Percentiles rank a stretch among this genome's conserved stretches.
These are phyloP conservation scores for Anguilla megastoma DNA, from an alignment of 2,797 vertebrate genomes.

Conservation along the genomic window DNA sequence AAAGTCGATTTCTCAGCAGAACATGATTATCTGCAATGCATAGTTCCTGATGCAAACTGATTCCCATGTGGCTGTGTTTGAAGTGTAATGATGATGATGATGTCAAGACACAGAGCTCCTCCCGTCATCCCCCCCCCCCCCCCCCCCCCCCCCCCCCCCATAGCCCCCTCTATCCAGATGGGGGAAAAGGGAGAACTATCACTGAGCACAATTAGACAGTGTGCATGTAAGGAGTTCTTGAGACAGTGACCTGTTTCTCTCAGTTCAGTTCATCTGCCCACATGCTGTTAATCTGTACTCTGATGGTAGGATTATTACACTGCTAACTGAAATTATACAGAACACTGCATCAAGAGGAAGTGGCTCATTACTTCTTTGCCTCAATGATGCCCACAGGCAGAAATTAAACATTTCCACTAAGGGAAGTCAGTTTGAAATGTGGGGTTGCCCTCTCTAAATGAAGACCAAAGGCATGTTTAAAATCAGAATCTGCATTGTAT, in stretches of 20 bases:
- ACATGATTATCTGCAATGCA: constrained; percentile 32
- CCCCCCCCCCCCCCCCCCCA: constrained; percentile 50
- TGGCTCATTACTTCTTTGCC: not conserved
- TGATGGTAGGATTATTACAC: constrained; percentile 4
- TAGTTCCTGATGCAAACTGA: constrained; percentile 56
- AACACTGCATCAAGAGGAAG: constrained; percentile 13
- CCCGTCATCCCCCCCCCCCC: constrained; percentile 65
- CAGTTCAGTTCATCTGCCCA: not conserved
- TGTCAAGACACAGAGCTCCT: constrained; percentile 60
- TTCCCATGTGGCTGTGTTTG: constrained; percentile 62
- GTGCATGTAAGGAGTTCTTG: not conserved
- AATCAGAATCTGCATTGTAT: not conserved
- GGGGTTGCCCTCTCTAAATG: constrained; percentile 3
- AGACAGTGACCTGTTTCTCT: not conserved
- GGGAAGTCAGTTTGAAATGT: constrained; percentile 13
- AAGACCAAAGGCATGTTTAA: not conserved
- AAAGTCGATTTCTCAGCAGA: constrained; percentile 31
- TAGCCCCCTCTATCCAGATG: constrained; percentile 20
- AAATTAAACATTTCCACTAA: constrained; percentile 10
- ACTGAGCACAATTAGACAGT: not conserved
- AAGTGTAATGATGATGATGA: constrained; percentile 71
- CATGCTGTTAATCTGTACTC: not conserved
- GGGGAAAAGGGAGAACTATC: not conserved
- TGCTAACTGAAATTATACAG: constrained; percentile 10
- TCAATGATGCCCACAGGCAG: not conserved